Percentiles rank a stretch among this genome's conserved stretches.
Evolutionary conservation across 2,797 vertebrate species (phyloP).

Genomic region (Acrocephalus scirpaceus): DNA sequence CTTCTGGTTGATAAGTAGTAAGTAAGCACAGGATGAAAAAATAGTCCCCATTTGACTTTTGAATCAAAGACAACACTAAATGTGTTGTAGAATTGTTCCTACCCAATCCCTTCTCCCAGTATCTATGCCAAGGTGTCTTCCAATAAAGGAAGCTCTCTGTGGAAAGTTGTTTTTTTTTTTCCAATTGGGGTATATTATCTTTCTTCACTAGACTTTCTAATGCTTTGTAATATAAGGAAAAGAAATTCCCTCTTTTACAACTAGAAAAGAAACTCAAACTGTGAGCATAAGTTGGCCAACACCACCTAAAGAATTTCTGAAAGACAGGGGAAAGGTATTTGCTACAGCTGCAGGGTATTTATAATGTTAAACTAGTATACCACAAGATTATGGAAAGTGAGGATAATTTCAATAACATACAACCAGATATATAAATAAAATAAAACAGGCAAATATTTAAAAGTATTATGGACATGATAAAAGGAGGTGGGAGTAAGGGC

Average conservation of each 20-base stretch:
- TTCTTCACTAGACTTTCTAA: not conserved
- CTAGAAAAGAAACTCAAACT: not conserved
- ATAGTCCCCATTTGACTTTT: not conserved
- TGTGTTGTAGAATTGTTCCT: not conserved
- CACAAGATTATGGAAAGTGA: not conserved
- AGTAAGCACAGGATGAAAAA: not conserved
- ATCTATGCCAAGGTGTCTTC: not conserved
- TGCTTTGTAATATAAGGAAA: not conserved
- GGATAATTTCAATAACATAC: not conserved
- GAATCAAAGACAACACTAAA: not conserved
- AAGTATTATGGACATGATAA: not conserved
- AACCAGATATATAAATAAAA: not conserved
- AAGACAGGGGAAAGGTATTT: not conserved
- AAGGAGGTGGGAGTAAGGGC: fast-evolving
- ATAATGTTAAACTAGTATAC: not conserved
- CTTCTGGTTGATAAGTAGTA: not conserved
- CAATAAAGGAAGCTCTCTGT: not conserved
- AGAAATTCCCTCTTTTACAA: not conserved
- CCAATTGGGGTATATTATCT: not conserved
- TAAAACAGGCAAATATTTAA: not conserved
- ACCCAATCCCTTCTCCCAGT: not conserved
- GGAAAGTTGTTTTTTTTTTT: not conserved
- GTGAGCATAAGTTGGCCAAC: not conserved
- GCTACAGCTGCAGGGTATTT: not conserved
- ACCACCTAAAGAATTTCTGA: not conserved